Evolutionary conservation across 2,113 vertebrate genomes (phyloP).

Genomic region (Melanerpes formicivorus): DNA sequence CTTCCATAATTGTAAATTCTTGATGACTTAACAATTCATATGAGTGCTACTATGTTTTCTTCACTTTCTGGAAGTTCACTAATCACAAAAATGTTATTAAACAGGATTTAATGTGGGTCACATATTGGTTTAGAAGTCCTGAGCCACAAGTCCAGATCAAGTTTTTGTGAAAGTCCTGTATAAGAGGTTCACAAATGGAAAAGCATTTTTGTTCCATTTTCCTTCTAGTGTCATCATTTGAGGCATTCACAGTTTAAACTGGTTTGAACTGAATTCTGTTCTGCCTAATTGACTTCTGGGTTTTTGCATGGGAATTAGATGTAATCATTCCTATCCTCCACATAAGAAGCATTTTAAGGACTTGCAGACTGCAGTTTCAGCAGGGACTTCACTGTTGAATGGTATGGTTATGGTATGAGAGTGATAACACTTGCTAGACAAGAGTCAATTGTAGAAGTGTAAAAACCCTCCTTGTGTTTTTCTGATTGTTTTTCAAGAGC

Average conservation of each 20-base stretch:
- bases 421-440: slow-evolving; percentile 2
- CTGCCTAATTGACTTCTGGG: background rate
- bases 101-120: background rate
- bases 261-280: background rate
- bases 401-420: background rate
- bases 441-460: background rate
- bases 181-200: background rate
- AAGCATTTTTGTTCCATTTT: background rate
- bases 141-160: background rate
- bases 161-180: background rate
- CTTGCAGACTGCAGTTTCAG: background rate
- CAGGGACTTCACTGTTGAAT: background rate
- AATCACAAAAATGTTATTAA: background rate
- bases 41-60: background rate
- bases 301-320: background rate
- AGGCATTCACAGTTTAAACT: background rate
- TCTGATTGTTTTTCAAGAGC: slow-evolving; percentile 48
- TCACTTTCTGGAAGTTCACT: background rate
- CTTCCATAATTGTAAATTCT: background rate
- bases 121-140: background rate
- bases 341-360: background rate
- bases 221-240: background rate
- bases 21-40: background rate
- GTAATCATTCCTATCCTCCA: background rate
- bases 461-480: slow-evolving; percentile 17